Conservation (phyloP, 2,888 invertebrate species). For the Cephus nigrinus region DNA sequence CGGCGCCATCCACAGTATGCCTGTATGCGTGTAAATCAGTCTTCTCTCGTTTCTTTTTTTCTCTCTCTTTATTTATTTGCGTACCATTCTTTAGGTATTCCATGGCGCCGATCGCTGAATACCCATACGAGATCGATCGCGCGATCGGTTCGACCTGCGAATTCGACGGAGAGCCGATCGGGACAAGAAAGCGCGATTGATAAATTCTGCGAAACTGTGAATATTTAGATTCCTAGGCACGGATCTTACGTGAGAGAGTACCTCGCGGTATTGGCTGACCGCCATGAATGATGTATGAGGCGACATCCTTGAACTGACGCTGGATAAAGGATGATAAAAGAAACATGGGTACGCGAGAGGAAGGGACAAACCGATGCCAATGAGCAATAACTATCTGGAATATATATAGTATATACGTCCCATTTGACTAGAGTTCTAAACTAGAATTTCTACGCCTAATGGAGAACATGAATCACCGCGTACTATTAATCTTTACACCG, state of each 20-base stretch:
- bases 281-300: slow-evolving; percentile 9
- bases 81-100: not conserved
- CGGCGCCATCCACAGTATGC: not conserved
- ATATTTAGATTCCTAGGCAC: slow-evolving; percentile 14
- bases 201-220: slow-evolving; percentile 2
- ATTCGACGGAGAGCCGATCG: not conserved
- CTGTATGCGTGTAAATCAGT: not conserved
- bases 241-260: slow-evolving; percentile 5
- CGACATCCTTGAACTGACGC: slow-evolving; percentile 1
- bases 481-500: not conserved
- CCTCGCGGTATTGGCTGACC: slow-evolving; percentile 1
- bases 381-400: not conserved
- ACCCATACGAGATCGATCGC: slow-evolving; percentile 24
- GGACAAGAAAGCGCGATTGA: not conserved
- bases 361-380: not conserved
- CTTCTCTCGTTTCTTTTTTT: slow-evolving; percentile 23
- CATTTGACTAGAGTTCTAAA: not conserved
- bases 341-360: not conserved
- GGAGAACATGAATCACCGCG: not conserved
- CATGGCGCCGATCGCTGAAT: not conserved
- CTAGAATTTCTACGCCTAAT: not conserved
- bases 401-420: not conserved
- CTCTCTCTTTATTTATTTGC: slow-evolving; percentile 29
- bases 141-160: slow-evolving; percentile 1
- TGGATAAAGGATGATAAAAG: not conserved